Conservation (phyloP, 2,797 vertebrate species). For the Cuniculus paca region DNA sequence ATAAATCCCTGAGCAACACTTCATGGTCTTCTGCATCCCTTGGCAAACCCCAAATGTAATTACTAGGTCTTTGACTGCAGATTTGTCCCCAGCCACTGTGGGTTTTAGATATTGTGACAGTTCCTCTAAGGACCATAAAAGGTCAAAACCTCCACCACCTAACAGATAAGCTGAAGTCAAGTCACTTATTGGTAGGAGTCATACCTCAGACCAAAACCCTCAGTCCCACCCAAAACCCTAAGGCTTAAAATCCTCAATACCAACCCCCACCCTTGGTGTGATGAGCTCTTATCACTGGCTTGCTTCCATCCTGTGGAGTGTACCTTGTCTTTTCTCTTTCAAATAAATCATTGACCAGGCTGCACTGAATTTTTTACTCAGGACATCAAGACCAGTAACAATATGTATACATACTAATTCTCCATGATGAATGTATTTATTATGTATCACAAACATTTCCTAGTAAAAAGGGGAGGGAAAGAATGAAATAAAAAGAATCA, state of each 20-base stretch:
- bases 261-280: not conserved
- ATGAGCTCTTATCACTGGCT: not conserved
- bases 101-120: not conserved
- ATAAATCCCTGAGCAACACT: not conserved
- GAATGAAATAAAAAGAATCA: not conserved
- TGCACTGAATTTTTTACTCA: not conserved
- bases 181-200: not conserved
- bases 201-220: not conserved
- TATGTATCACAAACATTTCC: not conserved
- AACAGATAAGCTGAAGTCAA: not conserved
- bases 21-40: not conserved
- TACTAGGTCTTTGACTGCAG: not conserved
- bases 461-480: not conserved
- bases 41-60: not conserved
- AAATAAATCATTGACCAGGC: not conserved
- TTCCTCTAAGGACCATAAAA: not conserved
- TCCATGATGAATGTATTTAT: not conserved
- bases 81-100: not conserved
- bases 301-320: not conserved
- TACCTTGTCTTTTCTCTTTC: not conserved
- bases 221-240: not conserved
- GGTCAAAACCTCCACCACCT: not conserved
- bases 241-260: not conserved
- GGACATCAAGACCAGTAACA: not conserved
- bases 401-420: not conserved